Evolutionary conservation across 2,113 vertebrate species (phyloP).

Genomic region (Ascaphus truei): DNA sequence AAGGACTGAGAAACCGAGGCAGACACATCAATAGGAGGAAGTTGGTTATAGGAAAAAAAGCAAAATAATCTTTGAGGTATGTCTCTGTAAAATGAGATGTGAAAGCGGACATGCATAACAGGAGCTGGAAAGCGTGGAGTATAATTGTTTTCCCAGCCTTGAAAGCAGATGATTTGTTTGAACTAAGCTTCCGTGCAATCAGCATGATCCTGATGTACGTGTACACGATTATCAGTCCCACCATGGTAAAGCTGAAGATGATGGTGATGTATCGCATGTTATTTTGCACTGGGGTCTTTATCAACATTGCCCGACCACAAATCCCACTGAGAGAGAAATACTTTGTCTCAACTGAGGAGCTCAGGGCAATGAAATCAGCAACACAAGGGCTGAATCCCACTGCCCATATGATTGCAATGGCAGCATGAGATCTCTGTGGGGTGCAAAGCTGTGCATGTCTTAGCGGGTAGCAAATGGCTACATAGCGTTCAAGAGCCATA

Average conservation of each 20-base stretch:
- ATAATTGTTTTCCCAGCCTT: conserved; percentile 1
- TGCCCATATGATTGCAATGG: neutral
- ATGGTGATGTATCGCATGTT: neutral
- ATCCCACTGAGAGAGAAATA: neutral
- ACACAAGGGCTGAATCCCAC: neutral
- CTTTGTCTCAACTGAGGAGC: neutral
- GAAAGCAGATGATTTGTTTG: neutral
- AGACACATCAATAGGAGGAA: neutral
- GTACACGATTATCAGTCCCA: neutral
- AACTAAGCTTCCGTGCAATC: neutral
- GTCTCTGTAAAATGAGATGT: neutral
- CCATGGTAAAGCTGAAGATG: neutral
- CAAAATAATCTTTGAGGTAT: neutral
- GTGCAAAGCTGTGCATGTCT: no score
- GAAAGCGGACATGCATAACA: neutral
- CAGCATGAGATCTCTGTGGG: neutral
- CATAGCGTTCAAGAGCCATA: no score
- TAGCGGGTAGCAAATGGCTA: no score
- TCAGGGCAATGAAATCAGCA: neutral
- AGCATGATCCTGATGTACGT: neutral
- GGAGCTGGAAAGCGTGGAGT: conserved; percentile 1
- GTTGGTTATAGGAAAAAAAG: neutral
- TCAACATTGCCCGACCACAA: neutral
- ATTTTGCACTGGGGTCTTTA: neutral
- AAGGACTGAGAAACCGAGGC: neutral